phyloP scores from a whole-genome alignment of 2,888 invertebrate genomes.

The Diadegma fenestrale region DNA sequence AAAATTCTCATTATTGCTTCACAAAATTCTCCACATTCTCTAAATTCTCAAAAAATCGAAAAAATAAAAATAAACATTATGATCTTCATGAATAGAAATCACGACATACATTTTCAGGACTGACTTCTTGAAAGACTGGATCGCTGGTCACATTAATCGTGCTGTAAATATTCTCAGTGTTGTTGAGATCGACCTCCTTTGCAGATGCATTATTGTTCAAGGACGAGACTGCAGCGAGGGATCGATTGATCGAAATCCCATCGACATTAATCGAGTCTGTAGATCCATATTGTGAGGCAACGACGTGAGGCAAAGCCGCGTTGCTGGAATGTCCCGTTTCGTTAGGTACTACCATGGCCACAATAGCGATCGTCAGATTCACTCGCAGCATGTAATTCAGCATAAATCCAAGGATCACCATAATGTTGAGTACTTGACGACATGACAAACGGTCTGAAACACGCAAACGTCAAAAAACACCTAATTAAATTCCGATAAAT shows the following conservation, averaged over 20 bases:
- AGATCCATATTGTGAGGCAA: constrained; percentile 19
- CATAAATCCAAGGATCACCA: constrained; percentile 96
- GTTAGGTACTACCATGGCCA: constrained; percentile 89
- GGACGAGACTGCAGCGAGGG: constrained; percentile 7
- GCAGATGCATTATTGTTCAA: neutral
- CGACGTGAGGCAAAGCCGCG: constrained; percentile 27
- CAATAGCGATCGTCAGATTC: constrained; percentile 94
- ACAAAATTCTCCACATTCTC: too few species aligned
- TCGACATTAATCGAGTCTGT: constrained; percentile 18
- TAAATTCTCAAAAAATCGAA: too few species aligned
- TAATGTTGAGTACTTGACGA: constrained; percentile 92
- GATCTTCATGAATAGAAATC: neutral
- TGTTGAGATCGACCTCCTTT: constrained; percentile 36
- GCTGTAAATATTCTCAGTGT: constrained; percentile 37
- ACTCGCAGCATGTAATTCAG: constrained; percentile 95
- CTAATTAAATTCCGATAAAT: neutral
- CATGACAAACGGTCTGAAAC: constrained; percentile 90
- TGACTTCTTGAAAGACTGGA: constrained; percentile 38
- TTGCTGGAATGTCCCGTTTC: constrained; percentile 70
- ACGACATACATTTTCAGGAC: constrained; percentile 50
- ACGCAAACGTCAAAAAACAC: constrained; percentile 35
- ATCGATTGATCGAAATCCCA: constrained; percentile 21
- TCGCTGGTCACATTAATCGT: constrained; percentile 49
- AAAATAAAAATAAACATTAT: neutral
- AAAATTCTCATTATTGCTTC: too few species aligned